A percentile compares a stretch with the other conserved stretches of the same genome.
Evolutionary conservation across 2,888 invertebrate genomes (phyloP).

Genomic region (Drosophila paucipuncta): DNA sequence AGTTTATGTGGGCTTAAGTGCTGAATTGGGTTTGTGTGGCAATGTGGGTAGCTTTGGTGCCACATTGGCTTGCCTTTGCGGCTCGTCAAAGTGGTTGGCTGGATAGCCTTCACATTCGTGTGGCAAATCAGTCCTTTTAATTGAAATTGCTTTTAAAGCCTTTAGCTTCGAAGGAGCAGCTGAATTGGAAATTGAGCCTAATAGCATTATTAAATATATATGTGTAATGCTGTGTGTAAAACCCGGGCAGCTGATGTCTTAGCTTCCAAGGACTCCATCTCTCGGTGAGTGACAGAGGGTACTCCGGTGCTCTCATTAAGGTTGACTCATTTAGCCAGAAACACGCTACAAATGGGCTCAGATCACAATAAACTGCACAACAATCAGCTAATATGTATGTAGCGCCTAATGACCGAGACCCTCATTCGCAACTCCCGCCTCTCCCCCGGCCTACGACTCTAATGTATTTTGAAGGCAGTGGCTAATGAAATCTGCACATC

Average conservation of each 20-base stretch:
- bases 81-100: constrained; percentile 35
- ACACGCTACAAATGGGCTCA: constrained; percentile 62
- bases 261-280: constrained; percentile 30
- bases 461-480: constrained; percentile 68
- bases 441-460: constrained; percentile 3
- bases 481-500: constrained; percentile 26
- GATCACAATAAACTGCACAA: constrained; percentile 74
- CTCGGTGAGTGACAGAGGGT: background rate
- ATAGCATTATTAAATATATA: constrained; percentile 49
- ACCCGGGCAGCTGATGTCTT: background rate
- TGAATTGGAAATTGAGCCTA: constrained; percentile 19
- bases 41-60: constrained; percentile 4
- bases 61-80: constrained; percentile 39
- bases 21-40: constrained; percentile 27
- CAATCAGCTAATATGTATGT: constrained; percentile 80
- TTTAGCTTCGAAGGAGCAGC: constrained; percentile 14
- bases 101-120: background rate
- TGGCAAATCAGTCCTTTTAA: constrained; percentile 35
- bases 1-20: constrained; percentile 22
- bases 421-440: background rate
- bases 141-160: constrained; percentile 59
- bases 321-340: constrained; percentile 34
- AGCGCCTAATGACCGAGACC: constrained; percentile 66
- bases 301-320: constrained; percentile 58
- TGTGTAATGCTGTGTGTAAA: background rate